These are phyloP conservation scores for Leptodirus hochenwartii DNA, from an alignment of 2,888 invertebrate species.

Conservation along the genomic window DNA sequence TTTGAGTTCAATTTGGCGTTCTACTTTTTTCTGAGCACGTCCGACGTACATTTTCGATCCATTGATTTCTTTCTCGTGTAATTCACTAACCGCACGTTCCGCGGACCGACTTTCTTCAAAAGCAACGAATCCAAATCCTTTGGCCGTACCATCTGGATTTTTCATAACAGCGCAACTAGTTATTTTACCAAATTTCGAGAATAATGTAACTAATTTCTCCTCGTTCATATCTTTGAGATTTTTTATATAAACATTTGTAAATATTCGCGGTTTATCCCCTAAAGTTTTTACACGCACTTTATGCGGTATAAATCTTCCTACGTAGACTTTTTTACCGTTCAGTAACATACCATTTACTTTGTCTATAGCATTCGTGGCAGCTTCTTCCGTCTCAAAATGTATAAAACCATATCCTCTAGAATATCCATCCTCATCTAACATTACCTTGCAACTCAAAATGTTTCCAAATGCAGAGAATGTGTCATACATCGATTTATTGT, in stretches of 20 bases:
- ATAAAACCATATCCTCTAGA: slow-evolving; percentile 98
- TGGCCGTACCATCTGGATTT: slow-evolving; percentile 78
- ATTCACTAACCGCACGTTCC: slow-evolving; percentile 75
- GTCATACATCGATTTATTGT: slow-evolving; percentile 98
- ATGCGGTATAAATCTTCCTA: slow-evolving; percentile 94
- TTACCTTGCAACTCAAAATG: slow-evolving; percentile 95
- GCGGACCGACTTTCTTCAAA: slow-evolving; percentile 93
- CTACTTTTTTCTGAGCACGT: slow-evolving; percentile 95
- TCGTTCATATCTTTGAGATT: slow-evolving; percentile 90
- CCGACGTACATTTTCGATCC: slow-evolving; percentile 66
- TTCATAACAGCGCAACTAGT: slow-evolving; percentile 86
- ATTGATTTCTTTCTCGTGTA: slow-evolving; percentile 69
- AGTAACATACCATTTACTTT: slow-evolving; percentile 98
- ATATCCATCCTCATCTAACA: slow-evolving; percentile 82
- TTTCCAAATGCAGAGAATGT: slow-evolving; percentile 98
- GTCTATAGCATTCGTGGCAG: slow-evolving; percentile 91
- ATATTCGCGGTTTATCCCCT: slow-evolving; percentile 86
- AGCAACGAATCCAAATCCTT: slow-evolving; percentile 99
- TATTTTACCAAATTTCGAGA: slow-evolving; percentile 79
- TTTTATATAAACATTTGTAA: slow-evolving; percentile 96
- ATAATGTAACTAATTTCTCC: slow-evolving; percentile 73
- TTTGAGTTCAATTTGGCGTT: slow-evolving; percentile 88
- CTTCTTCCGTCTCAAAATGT: slow-evolving; percentile 96
- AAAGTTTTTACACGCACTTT: slow-evolving; percentile 93
- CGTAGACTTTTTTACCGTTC: slow-evolving; percentile 95